Evolutionary conservation across 2,797 vertebrate genomes (phyloP).

Genomic region (Tadarida brasiliensis): DNA sequence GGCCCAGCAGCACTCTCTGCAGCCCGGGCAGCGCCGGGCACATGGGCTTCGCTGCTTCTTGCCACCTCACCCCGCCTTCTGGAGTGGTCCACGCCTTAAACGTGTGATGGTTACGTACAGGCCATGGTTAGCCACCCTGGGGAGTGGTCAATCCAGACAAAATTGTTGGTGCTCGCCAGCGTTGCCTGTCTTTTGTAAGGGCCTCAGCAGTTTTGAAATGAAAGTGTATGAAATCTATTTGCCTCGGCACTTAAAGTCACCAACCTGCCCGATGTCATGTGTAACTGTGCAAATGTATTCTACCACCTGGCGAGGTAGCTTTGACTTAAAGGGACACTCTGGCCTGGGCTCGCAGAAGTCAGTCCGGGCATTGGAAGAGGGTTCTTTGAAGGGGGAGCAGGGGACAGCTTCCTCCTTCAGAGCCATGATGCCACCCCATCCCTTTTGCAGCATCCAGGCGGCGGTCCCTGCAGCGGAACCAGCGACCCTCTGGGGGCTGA

Average conservation of each 20-base stretch:
- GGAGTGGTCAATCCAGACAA: not conserved
- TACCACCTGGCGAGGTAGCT: not conserved
- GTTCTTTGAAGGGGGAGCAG: not conserved
- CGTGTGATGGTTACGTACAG: not conserved
- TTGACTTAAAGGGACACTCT: not conserved
- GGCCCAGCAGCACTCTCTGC: not conserved
- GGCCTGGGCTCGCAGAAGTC: not conserved
- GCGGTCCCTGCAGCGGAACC: conserved; percentile 86
- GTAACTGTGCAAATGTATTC: not conserved
- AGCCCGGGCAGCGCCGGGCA: not conserved
- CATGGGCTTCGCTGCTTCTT: not conserved
- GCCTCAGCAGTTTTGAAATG: not conserved
- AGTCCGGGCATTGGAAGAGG: not conserved
- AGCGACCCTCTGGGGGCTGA: conserved; percentile 86
- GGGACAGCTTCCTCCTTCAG: not conserved
- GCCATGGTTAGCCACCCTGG: rapidly evolving
- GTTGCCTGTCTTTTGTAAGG: not conserved
- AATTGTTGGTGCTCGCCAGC: not conserved
- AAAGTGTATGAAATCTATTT: not conserved
- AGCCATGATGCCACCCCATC: not conserved
- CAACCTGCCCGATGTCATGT: rapidly evolving
- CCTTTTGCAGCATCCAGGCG: conserved; percentile 82
- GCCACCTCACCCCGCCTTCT: too few relatives aligned
- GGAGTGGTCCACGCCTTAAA: not conserved
- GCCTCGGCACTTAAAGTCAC: not conserved